phyloP scores from a whole-genome alignment of 2,113 vertebrate genomes.

The Dasyornis broadbenti region DNA sequence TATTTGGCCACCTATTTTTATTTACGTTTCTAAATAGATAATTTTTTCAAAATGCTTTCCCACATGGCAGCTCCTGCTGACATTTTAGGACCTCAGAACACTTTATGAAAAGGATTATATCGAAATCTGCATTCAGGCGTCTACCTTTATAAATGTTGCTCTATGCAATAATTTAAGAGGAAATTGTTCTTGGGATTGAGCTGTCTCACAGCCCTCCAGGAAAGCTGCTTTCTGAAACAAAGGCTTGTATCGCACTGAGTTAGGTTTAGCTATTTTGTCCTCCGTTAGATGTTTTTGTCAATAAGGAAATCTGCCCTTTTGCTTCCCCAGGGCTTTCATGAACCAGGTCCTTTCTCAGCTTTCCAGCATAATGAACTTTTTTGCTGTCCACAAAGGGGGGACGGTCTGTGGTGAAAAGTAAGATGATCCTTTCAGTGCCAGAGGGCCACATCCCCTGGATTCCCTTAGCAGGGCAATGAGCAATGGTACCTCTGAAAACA shows the following conservation, averaged over 20 bases:
- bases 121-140: constrained; percentile 7
- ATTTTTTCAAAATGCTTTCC: not conserved
- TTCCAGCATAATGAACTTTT: not conserved
- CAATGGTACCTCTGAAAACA: not conserved
- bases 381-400: not conserved
- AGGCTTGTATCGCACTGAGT: not conserved
- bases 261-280: not conserved
- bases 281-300: not conserved
- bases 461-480: not conserved
- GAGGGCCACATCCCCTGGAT: not conserved
- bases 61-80: not conserved
- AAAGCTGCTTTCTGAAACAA: constrained; percentile 12
- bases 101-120: constrained; percentile 7
- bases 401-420: not conserved
- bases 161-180: constrained; percentile 1
- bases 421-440: not conserved
- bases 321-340: not conserved
- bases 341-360: not conserved
- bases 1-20: not conserved
- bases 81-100: constrained; percentile 3
- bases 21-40: not conserved
- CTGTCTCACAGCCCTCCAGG: constrained; percentile 12
- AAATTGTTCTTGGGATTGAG: constrained; percentile 18
- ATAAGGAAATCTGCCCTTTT: not conserved
- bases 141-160: not conserved